These are phyloP conservation scores for Leptinotarsa rubiginosa DNA, from an alignment of 2,888 invertebrate genomes.

Conservation along the genomic window DNA sequence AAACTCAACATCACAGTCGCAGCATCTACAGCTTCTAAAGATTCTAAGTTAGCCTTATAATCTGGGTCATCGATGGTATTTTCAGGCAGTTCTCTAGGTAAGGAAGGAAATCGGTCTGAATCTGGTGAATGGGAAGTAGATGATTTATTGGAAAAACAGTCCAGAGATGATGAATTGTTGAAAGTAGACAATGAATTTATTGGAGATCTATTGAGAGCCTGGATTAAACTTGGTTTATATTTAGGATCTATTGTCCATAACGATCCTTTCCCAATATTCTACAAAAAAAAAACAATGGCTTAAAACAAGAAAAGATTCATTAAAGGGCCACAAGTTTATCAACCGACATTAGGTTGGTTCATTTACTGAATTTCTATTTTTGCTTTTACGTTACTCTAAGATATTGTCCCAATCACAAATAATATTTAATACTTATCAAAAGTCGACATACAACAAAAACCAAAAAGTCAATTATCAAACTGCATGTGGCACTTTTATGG, in stretches of 20 bases:
- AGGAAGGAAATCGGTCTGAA: conserved; percentile 85
- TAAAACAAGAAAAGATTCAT: background rate
- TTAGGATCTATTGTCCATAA: conserved; percentile 96
- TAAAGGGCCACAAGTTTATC: background rate
- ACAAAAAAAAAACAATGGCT: conserved; percentile 49
- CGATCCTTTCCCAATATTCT: conserved; percentile 95
- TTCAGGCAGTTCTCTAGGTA: conserved; percentile 78
- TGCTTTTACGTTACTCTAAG: too few species aligned
- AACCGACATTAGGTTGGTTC: background rate
- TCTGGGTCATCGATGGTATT: conserved; percentile 56
- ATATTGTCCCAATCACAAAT: too few species aligned
- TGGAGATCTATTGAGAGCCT: conserved; percentile 90
- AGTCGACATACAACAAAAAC: too few species aligned
- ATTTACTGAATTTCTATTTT: too few species aligned
- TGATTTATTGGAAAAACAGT: conserved; percentile 52
- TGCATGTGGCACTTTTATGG: too few species aligned
- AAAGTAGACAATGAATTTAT: conserved; percentile 76
- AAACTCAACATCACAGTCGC: conserved; percentile 90
- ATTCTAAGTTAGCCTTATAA: conserved; percentile 55
- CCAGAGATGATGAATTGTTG: conserved; percentile 65
- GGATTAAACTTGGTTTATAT: conserved; percentile 87
- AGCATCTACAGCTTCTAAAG: conserved; percentile 82
- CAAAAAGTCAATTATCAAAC: too few species aligned
- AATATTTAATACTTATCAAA: too few species aligned
- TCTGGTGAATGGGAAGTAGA: conserved; percentile 71